Percentiles rank a stretch among this genome's conserved stretches.
Evolutionary conservation across 1,140 invertebrate genomes (phyloP).

Genomic region (Zaprionus gabonicus): DNA sequence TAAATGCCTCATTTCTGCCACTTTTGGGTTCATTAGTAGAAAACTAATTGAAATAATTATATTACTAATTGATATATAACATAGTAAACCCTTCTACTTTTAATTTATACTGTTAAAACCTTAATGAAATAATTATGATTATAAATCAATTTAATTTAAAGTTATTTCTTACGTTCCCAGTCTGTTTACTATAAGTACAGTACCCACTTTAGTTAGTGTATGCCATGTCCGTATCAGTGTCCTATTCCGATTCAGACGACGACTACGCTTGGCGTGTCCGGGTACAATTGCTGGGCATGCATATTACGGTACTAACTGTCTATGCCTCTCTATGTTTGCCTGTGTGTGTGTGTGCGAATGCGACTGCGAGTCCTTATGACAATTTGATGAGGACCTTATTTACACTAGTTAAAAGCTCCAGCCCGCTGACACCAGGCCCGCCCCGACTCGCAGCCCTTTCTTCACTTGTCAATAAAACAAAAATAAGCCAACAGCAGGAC

Average conservation of each 20-base stretch:
- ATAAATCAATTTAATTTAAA: too few relatives aligned
- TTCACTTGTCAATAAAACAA: conserved; percentile 75
- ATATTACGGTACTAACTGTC: conserved; percentile 59
- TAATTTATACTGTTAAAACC: too few relatives aligned
- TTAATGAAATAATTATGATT: too few relatives aligned
- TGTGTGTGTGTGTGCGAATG: conserved; percentile 35
- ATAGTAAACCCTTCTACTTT: too few relatives aligned
- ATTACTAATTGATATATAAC: too few relatives aligned
- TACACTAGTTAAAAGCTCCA: conserved; percentile 80
- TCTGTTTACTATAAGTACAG: neutral
- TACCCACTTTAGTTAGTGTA: conserved; percentile 24
- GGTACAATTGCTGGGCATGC: conserved; percentile 57
- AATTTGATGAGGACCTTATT: conserved; percentile 83
- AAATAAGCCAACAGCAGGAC: conserved; percentile 58
- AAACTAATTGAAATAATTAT: too few relatives aligned
- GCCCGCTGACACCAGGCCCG: conserved; percentile 4
- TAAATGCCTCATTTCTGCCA: too few relatives aligned
- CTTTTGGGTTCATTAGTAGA: too few relatives aligned
- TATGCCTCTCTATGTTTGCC: conserved; percentile 25
- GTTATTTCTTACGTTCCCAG: too few relatives aligned
- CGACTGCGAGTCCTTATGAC: conserved; percentile 73
- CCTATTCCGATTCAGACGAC: neutral
- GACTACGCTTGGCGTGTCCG: conserved; percentile 56
- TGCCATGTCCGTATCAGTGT: neutral
- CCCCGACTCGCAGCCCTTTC: neutral